These are phyloP conservation scores for Polyommatus iphigenia DNA, from an alignment of 2,888 invertebrate genomes.

Conservation along the genomic window DNA sequence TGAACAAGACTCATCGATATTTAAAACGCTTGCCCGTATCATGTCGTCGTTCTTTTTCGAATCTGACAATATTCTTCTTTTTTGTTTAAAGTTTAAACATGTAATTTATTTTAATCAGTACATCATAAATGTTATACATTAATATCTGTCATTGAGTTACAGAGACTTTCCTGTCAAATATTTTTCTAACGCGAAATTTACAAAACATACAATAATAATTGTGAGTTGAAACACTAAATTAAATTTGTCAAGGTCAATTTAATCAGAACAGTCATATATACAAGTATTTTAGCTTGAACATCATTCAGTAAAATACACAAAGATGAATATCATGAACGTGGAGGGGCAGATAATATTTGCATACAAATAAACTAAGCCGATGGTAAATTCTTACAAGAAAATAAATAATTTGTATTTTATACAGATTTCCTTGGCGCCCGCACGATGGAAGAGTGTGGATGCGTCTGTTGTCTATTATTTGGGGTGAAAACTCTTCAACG, in stretches of 20 bases:
- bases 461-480: conserved; percentile 30
- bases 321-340: conserved; percentile 28
- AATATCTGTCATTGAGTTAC: not conserved
- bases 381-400: conserved; percentile 53
- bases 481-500: too few species aligned
- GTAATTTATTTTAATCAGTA: too few species aligned
- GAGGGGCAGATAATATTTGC: conserved; percentile 46
- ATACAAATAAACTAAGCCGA: conserved; percentile 49
- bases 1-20: too few species aligned
- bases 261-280: not conserved
- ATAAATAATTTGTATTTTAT: conserved; percentile 68
- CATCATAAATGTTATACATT: not conserved
- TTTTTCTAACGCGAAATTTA: not conserved
- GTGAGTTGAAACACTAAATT: not conserved
- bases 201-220: not conserved
- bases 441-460: conserved; percentile 39
- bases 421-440: conserved; percentile 47
- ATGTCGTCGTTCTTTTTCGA: too few species aligned
- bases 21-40: too few species aligned
- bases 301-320: conserved; percentile 9
- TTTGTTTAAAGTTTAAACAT: too few species aligned
- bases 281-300: not conserved
- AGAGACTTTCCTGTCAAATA: too few species aligned
- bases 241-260: not conserved
- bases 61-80: too few species aligned